Conservation (phyloP, 2,888 invertebrate species). For the Lacanobia wlatinum region DNA sequence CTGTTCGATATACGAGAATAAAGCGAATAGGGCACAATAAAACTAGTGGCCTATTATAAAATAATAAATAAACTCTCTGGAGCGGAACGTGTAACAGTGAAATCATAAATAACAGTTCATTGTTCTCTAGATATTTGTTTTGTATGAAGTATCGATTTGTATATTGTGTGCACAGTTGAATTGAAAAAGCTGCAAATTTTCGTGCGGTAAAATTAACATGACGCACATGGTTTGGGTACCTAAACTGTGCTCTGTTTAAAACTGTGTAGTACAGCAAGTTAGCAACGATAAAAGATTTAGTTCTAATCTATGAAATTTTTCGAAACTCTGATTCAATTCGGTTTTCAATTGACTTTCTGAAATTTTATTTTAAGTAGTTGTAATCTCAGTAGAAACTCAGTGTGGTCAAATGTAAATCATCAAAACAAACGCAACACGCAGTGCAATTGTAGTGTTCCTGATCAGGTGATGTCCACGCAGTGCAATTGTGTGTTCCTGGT, state of each 20-base stretch:
- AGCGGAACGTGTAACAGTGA: slow-evolving; percentile 45
- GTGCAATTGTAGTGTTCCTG: too few species aligned
- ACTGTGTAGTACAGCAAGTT: background rate
- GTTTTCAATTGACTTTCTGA: too few species aligned
- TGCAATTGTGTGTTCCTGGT: too few species aligned
- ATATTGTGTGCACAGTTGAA: slow-evolving; percentile 13
- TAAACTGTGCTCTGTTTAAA: background rate
- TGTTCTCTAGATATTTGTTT: slow-evolving; percentile 57
- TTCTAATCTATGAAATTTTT: background rate
- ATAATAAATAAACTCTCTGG: slow-evolving; percentile 59
- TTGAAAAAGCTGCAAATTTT: slow-evolving; percentile 24
- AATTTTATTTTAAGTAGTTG: background rate
- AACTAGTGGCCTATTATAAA: slow-evolving; percentile 58
- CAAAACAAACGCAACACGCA: too few species aligned
- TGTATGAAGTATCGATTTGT: slow-evolving; percentile 46
- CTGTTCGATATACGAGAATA: slow-evolving; percentile 39
- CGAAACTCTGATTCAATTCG: background rate
- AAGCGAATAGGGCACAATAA: slow-evolving; percentile 44
- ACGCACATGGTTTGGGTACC: background rate
- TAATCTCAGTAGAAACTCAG: too few species aligned
- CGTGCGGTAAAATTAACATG: slow-evolving; percentile 2
- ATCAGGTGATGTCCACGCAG: too few species aligned
- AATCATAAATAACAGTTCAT: slow-evolving; percentile 56
- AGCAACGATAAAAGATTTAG: background rate
- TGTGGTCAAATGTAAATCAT: too few species aligned